These are phyloP conservation scores for Albula glossodonta DNA, from an alignment of 2,113 vertebrate genomes.

Conservation along the genomic window DNA sequence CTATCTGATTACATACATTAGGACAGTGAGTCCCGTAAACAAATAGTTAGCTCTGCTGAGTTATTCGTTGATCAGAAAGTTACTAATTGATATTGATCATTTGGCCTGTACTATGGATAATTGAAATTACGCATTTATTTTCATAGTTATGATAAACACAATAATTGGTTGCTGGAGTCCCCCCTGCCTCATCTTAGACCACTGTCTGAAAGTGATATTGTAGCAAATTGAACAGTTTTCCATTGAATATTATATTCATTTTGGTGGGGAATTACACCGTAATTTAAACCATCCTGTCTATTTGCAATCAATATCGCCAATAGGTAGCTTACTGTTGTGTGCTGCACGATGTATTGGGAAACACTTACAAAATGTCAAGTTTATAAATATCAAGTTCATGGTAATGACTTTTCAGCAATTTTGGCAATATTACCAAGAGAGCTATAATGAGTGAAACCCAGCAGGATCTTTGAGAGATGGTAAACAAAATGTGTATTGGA, in stretches of 20 bases:
- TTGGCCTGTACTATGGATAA: too few relatives aligned
- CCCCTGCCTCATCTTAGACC: not conserved
- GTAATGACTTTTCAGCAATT: conserved; percentile 24
- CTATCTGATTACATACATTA: too few relatives aligned
- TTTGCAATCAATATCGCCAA: not conserved
- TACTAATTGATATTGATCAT: too few relatives aligned
- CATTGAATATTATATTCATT: not conserved
- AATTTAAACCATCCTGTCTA: not conserved
- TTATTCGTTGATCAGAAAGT: too few relatives aligned
- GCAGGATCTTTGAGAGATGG: not conserved
- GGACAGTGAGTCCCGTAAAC: too few relatives aligned
- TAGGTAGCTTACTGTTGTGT: not conserved
- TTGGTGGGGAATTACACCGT: not conserved
- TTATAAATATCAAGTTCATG: conserved; percentile 34
- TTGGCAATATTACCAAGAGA: not conserved
- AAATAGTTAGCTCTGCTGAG: too few relatives aligned
- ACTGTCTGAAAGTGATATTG: not conserved
- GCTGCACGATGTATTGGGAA: not conserved
- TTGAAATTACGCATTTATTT: too few relatives aligned
- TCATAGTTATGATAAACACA: too few relatives aligned
- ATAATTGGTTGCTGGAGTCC: conserved; percentile 6
- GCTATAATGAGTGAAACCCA: not conserved
- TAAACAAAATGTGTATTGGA: not conserved
- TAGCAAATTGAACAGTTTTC: not conserved
- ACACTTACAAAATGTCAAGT: conserved; percentile 5